A percentile compares a stretch with the other conserved stretches of the same genome.
Conservation (phyloP, 2,113 vertebrate genomes). For the Chamaetylas fuelleborni region DNA sequence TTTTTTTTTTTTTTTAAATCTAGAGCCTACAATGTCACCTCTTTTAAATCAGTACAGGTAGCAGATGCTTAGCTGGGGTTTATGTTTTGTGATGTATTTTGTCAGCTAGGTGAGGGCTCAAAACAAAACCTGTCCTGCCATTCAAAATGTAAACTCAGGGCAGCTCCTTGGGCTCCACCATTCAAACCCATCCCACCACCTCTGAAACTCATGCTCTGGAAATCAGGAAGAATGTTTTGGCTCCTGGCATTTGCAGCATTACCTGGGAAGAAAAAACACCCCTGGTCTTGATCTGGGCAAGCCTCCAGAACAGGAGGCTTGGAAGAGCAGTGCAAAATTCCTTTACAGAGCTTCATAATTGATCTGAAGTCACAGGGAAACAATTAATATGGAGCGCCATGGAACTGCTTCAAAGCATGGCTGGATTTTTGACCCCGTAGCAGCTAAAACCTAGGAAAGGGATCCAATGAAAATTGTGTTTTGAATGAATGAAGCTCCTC, state of each 20-base stretch:
- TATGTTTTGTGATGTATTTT: background rate
- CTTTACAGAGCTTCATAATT: background rate
- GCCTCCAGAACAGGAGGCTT: background rate
- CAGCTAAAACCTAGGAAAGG: background rate
- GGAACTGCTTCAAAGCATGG: conserved; percentile 24
- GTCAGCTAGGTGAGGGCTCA: background rate
- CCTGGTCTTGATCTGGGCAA: background rate
- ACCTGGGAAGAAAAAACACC: background rate
- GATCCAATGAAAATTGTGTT: conserved; percentile 26
- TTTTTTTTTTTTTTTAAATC: background rate
- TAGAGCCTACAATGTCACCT: background rate
- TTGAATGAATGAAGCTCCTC: conserved; percentile 39
- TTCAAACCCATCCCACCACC: background rate
- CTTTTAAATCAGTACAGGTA: background rate
- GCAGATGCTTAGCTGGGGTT: background rate
- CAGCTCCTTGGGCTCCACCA: background rate
- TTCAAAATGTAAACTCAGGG: background rate
- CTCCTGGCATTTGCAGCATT: background rate
- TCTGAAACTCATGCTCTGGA: background rate
- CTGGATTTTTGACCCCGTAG: background rate
- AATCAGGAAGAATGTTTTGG: background rate
- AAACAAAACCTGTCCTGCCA: background rate
- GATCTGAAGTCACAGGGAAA: conserved; percentile 1
- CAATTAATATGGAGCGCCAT: background rate
- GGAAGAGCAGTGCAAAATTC: background rate